Evolutionary conservation across 2,113 vertebrate genomes (phyloP).

Genomic region (Lagopus leucura): DNA sequence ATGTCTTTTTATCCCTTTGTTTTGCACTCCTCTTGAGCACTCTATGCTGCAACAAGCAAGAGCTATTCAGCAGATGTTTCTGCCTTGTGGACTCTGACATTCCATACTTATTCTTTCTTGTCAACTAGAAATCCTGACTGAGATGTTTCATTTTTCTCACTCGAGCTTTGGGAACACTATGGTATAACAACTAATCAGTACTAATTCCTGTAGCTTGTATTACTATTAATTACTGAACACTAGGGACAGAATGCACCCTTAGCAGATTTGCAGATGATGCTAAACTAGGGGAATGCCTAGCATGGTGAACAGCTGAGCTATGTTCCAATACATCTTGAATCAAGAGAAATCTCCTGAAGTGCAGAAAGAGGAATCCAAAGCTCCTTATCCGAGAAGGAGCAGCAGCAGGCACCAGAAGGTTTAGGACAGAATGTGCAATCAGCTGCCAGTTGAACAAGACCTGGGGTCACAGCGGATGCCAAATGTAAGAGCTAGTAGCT

Average conservation of each 20-base stretch:
- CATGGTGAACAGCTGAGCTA: background rate
- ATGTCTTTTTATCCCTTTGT: background rate
- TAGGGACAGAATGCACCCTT: slow-evolving; percentile 25
- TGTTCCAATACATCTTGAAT: background rate
- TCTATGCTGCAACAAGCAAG: slow-evolving; percentile 5
- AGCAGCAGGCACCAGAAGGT: background rate
- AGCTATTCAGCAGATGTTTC: slow-evolving; percentile 42
- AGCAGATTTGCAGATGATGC: slow-evolving; percentile 18
- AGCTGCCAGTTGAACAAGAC: background rate
- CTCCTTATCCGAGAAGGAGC: background rate
- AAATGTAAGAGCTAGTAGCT: background rate
- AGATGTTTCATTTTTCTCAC: slow-evolving; percentile 55
- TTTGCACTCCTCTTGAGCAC: background rate
- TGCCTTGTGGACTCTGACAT: slow-evolving; percentile 11
- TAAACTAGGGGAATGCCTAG: background rate
- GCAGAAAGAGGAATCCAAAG: background rate
- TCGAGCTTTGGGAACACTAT: slow-evolving; percentile 39
- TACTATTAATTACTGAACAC: slow-evolving; percentile 57
- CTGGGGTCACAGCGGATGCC: background rate
- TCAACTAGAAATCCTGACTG: slow-evolving; percentile 53
- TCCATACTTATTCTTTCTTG: slow-evolving; percentile 31
- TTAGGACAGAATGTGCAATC: background rate
- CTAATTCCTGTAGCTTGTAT: slow-evolving; percentile 54
- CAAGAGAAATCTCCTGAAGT: background rate
- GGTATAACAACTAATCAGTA: slow-evolving; percentile 60